Evolutionary conservation across 2,888 invertebrate species (phyloP), one percentile per base, ranked within the genome.

Genomic region (Agrenia bidenticulata): DNA sequence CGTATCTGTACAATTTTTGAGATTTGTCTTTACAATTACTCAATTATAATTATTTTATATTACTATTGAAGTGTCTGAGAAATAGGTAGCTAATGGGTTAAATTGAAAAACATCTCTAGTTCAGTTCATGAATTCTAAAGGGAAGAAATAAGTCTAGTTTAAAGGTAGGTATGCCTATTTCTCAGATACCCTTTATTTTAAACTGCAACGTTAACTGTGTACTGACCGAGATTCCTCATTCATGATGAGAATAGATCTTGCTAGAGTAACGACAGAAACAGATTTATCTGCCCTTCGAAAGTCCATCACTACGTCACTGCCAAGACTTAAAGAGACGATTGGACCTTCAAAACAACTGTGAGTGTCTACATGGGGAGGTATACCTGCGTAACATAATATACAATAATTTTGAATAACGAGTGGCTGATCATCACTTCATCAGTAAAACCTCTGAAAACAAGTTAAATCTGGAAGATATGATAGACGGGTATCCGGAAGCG

Each of bases 281-380:
- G 85, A 85, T 64, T 84, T 83, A 49, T 83, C 82, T 58, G 83
- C 84, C 75, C 86, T 85, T 71, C 86, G 87, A 81, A 95, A 96
- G 76, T 96, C 92, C 94, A 97, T 96, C 0, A 94, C 85, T 59
- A 90, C 86, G 64, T 88, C 84, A 1, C 92, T 88, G 2, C 89
- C 88, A 17, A 96, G 82, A 2, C 95, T 96, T 0, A 98, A 79
- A 0, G 94, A 93, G 26, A 96, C 79, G 69, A 98, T 90, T 1
- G 89, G 89, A 77, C 89, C 89, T 73, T 90, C 89, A 81, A 98
- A 99, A 0, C 94, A 90, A 80, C 94, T 94, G 78, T 96, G 95
- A 0, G 93, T 95, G 79, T 99, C 98, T 21, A 95, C 87, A 81
- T 99, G 98, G 0, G 89, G 86, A 37, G 98, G 97, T 78, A 99